phyloP scores from a whole-genome alignment of 2,797 vertebrate species.

The Esox lucius region DNA sequence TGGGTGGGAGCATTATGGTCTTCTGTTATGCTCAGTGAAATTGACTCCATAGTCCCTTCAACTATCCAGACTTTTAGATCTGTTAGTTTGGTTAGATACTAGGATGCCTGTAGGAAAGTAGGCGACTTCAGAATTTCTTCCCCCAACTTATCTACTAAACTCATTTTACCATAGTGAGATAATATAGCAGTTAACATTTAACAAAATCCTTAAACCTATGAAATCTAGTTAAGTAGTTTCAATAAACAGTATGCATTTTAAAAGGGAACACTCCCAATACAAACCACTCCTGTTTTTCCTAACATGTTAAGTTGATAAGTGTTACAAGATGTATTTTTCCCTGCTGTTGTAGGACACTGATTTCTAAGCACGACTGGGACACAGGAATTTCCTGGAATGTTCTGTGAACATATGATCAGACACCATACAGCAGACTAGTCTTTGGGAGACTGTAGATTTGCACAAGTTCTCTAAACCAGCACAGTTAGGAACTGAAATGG shows the following conservation, averaged over 20 bases:
- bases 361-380: neutral
- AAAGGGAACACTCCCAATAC: no score
- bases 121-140: neutral
- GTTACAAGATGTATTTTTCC: no score
- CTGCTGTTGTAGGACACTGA: no score
- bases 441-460: conserved; percentile 60
- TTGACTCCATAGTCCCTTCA: neutral
- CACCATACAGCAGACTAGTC: conserved; percentile 26
- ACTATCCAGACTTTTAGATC: neutral
- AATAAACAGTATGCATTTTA: no score
- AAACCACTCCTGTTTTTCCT: no score
- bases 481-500: conserved; percentile 9
- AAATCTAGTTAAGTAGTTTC: neutral
- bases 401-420: conserved; percentile 14
- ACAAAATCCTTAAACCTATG: neutral
- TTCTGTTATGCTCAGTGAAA: neutral
- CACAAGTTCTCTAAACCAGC: conserved; percentile 39
- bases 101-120: neutral
- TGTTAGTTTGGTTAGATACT: neutral
- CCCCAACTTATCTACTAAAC: neutral
- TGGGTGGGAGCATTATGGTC: neutral
- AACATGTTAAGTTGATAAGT: no score
- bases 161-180: neutral
- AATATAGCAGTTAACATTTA: neutral
- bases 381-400: conserved; percentile 10